Base-by-base conservation (phyloP, 2,113 vertebrate species). In the Xiphophorus couchianus region DNA sequence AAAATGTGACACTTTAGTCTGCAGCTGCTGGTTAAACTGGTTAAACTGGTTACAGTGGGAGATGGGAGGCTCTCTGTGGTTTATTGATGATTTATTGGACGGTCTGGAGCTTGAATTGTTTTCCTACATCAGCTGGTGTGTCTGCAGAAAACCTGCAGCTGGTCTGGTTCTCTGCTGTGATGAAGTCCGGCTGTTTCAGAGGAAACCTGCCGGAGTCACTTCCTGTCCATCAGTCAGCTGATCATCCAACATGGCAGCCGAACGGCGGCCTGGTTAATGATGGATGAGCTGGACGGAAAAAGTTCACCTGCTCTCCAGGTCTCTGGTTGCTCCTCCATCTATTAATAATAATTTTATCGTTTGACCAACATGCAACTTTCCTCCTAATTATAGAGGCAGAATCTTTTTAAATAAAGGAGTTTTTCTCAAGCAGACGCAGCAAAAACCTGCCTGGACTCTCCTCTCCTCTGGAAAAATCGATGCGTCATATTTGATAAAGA, bases 201-300 rank as follows among this genome's bases (percentile, higher is more conserved):
- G 66, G 60, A 60, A 62, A 77, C 54, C 73, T 9, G 33, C 33
- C 5, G 31, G 4, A 31, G 31, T 69, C 7, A 44, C 35, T 80
- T 14, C 39, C 77, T 33, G 54, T 80, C 75, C 76, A 83, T 91
- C 82, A 78, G 81, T 89, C 85, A 86, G 74, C n/a, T 2, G 62
- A 71, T 76, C 65, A 27, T 72, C 77, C 10, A 51, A 73, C 79
- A 71, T 27, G 79, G 72, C 78, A 31, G 63, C 82, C 13, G 62
- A 69, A 67, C 71, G 28, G 74, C 71, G 71, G 77, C 75, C 76
- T 65, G 51, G 78, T 86, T 90, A 90, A 89, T 84, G 86, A 92
- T 88, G 28, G 64, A 91, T 92, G 91, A 85, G 84, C 22, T 5
- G 66, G 42, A 69, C 83, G 85, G 73, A 90, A 92, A 90, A 82